Conservation (phyloP, 1,140 invertebrate genomes). For the Drosophila simulans region DNA sequence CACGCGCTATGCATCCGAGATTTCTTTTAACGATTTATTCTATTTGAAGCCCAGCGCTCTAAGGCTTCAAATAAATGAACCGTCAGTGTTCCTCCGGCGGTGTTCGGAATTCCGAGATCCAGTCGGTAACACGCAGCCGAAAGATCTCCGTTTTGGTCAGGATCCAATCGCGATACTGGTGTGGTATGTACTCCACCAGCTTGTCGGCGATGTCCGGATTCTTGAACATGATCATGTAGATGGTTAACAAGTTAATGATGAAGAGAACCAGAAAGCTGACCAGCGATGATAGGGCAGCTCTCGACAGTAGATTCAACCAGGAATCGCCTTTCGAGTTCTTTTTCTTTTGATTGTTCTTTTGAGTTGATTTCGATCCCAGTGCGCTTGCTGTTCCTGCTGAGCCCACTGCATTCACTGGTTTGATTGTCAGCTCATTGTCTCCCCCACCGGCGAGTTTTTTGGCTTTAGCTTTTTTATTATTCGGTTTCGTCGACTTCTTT, state of each 20-base stretch:
- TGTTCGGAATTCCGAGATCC: slow-evolving; percentile 81
- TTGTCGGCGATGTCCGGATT: slow-evolving; percentile 81
- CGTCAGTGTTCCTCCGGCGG: slow-evolving; percentile 83
- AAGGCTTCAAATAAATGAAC: slow-evolving; percentile 84
- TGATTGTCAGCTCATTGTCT: slow-evolving; percentile 70
- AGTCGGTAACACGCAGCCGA: slow-evolving; percentile 76
- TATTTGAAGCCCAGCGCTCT: slow-evolving; percentile 76
- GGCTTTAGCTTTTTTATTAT: slow-evolving; percentile 67
- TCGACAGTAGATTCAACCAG: slow-evolving; percentile 46
- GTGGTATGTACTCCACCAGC: slow-evolving; percentile 76
- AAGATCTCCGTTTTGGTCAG: slow-evolving; percentile 80
- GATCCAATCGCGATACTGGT: slow-evolving; percentile 82
- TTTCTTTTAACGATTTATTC: slow-evolving; percentile 25
- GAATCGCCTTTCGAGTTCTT: slow-evolving; percentile 41
- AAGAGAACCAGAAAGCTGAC: slow-evolving; percentile 73
- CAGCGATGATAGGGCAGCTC: slow-evolving; percentile 70
- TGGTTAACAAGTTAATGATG: slow-evolving; percentile 68
- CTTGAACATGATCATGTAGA: slow-evolving; percentile 82
- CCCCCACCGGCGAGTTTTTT: slow-evolving; percentile 49
- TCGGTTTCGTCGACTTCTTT: slow-evolving; percentile 58
- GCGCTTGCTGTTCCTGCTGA: slow-evolving; percentile 6
- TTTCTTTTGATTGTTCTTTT: slow-evolving; percentile 69
- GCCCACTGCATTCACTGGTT: slow-evolving; percentile 46
- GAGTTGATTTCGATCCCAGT: slow-evolving; percentile 43
- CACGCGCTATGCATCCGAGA: slow-evolving; percentile 68